A percentile compares a stretch with the other conserved stretches of the same genome.
Evolutionary conservation across 2,888 invertebrate genomes (phyloP).

Genomic region (Oxystoma pomonae): DNA sequence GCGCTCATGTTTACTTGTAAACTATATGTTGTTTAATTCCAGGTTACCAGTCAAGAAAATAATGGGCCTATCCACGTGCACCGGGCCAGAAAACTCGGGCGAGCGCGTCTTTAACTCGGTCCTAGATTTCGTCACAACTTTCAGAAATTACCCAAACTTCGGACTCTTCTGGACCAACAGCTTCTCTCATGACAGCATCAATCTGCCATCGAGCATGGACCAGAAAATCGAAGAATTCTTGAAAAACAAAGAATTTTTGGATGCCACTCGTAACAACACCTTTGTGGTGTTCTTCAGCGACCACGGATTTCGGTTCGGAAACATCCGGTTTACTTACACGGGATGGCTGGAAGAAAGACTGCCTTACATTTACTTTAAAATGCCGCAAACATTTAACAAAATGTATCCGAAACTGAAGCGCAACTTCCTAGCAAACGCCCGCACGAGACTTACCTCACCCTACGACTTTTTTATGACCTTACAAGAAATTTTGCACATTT

Average conservation of each 20-base stretch:
- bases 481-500: constrained; percentile 57
- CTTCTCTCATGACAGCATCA: constrained; percentile 69
- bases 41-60: too few species aligned
- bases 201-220: constrained; percentile 68
- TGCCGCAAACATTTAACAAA: constrained; percentile 62
- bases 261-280: constrained; percentile 59
- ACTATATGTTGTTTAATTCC: too few species aligned
- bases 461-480: constrained; percentile 74
- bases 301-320: constrained; percentile 76
- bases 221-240: constrained; percentile 57
- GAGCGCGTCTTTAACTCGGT: constrained; percentile 68
- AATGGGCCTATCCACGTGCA: too few species aligned
- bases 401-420: constrained; percentile 55
- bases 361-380: constrained; percentile 67
- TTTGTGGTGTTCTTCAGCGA: constrained; percentile 73
- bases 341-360: constrained; percentile 81
- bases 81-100: constrained; percentile 60
- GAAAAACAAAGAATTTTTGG: constrained; percentile 54
- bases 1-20: too few species aligned
- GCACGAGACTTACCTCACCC: constrained; percentile 61
- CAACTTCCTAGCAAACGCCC: constrained; percentile 58
- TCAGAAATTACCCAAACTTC: constrained; percentile 61
- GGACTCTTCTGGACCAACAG: constrained; percentile 79
- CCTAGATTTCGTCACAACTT: constrained; percentile 60
- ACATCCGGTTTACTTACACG: constrained; percentile 62